These are phyloP conservation scores for Drosophila yooni DNA, from an alignment of 2,888 invertebrate genomes.

Conservation along the genomic window DNA sequence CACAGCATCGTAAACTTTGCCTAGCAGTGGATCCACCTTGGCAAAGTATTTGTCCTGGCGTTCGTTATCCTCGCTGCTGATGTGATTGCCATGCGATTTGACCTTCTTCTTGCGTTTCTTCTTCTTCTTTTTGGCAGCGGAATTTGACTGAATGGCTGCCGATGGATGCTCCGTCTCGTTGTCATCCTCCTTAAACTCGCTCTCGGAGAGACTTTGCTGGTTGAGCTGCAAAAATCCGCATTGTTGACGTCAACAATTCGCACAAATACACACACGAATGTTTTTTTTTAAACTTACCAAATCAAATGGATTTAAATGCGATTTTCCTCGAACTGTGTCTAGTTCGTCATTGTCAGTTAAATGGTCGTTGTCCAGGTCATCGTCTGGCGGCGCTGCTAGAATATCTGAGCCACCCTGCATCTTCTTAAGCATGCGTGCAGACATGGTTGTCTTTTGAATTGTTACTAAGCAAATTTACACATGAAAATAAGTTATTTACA, in stretches of 20 bases:
- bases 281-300: conserved; percentile 86
- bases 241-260: conserved; percentile 7
- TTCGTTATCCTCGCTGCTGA: conserved; percentile 89
- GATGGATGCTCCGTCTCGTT: conserved; percentile 88
- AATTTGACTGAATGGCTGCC: conserved; percentile 84
- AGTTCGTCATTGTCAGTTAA: conserved; percentile 86
- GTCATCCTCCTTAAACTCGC: conserved; percentile 89
- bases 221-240: conserved; percentile 85
- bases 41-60: conserved; percentile 82
- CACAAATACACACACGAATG: background rate
- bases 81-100: conserved; percentile 85
- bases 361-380: conserved; percentile 84
- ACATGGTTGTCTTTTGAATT: conserved; percentile 85
- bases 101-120: conserved; percentile 87
- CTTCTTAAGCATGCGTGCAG: conserved; percentile 88
- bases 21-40: conserved; percentile 81
- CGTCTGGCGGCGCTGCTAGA: conserved; percentile 84
- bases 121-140: conserved; percentile 88
- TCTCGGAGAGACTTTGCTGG: conserved; percentile 89
- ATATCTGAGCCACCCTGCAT: conserved; percentile 86
- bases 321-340: conserved; percentile 87
- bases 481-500: conserved; percentile 51
- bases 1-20: conserved; percentile 76
- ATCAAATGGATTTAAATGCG: conserved; percentile 89
- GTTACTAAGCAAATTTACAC: conserved; percentile 45